Percentiles rank a stretch among this genome's conserved stretches.
Conservation (phyloP, 1,140 invertebrate species). For the Muscidifurax raptorellus region DNA sequence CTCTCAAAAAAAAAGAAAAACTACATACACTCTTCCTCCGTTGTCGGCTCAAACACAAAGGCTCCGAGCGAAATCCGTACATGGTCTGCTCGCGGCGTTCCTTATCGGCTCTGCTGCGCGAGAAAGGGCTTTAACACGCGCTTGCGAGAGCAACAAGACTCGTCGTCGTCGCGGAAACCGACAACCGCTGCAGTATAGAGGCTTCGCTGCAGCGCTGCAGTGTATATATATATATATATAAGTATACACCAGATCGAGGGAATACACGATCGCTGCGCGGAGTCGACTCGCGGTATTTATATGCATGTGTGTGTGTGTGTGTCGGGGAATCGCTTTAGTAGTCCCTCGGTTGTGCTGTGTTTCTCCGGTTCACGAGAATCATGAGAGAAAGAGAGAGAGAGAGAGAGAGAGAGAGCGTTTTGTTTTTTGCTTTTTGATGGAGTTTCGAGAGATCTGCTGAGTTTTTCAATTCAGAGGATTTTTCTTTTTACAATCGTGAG, state of each 20-base stretch:
- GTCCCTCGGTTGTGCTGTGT: not conserved
- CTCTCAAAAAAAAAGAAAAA: too few relatives aligned
- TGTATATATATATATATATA: not conserved
- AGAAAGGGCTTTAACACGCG: slow-evolving; percentile 28
- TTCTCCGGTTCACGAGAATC: not conserved
- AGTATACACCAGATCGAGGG: not conserved
- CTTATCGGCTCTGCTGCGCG: slow-evolving; percentile 28
- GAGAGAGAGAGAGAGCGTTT: not conserved
- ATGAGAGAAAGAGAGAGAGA: not conserved
- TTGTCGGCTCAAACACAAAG: slow-evolving; percentile 10
- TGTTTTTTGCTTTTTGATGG: not conserved
- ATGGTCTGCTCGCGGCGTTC: slow-evolving; percentile 17
- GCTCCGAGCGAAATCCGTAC: not conserved
- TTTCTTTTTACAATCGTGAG: too few relatives aligned
- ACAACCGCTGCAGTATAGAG: not conserved
- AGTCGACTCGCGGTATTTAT: not conserved
- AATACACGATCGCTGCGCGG: not conserved
- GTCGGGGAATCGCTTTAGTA: not conserved
- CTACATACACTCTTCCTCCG: not conserved
- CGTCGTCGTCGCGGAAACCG: slow-evolving; percentile 8
- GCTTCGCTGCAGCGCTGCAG: not conserved
- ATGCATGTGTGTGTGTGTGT: not conserved
- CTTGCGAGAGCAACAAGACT: slow-evolving; percentile 20
- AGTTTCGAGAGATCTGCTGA: too few relatives aligned
- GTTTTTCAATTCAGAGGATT: too few relatives aligned